These are phyloP conservation scores for Acanthosepion esculentum DNA, from an alignment of 2,888 invertebrate species.

Conservation along the genomic window DNA sequence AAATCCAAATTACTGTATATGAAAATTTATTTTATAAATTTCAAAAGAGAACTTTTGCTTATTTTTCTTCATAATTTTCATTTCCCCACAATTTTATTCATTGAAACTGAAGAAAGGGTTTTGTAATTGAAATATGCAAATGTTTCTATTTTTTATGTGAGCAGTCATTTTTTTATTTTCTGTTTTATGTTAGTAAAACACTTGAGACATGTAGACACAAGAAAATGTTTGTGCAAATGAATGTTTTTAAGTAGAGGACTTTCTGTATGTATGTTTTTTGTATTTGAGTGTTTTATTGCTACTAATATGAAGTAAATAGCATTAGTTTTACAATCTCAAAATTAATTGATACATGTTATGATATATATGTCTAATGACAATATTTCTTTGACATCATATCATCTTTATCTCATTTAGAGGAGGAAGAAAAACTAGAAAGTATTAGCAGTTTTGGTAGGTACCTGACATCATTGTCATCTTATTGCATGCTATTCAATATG, in stretches of 20 bases:
- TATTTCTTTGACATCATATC: background rate
- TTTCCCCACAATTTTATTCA: too few species aligned
- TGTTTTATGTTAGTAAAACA: too few species aligned
- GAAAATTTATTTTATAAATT: too few species aligned
- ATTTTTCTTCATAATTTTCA: too few species aligned
- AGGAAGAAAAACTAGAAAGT: background rate
- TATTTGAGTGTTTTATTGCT: background rate
- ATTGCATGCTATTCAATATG: background rate
- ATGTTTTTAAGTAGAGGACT: constrained; percentile 6
- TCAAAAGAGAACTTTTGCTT: too few species aligned
- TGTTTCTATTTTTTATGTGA: too few species aligned
- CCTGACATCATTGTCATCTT: background rate
- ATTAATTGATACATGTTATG: too few species aligned
- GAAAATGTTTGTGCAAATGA: background rate
- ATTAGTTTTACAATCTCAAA: background rate
- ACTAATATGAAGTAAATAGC: background rate
- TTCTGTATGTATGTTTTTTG: background rate
- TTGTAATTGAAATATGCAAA: too few species aligned
- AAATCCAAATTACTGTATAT: too few species aligned
- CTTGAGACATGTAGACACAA: too few species aligned
- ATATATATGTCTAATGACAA: background rate
- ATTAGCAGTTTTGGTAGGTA: background rate
- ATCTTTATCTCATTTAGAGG: constrained; percentile 20
- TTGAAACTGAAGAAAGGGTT: too few species aligned
- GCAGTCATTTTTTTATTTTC: too few species aligned